These are phyloP conservation scores for Strigops habroptila DNA, from an alignment of 2,113 vertebrate species.

Conservation along the genomic window DNA sequence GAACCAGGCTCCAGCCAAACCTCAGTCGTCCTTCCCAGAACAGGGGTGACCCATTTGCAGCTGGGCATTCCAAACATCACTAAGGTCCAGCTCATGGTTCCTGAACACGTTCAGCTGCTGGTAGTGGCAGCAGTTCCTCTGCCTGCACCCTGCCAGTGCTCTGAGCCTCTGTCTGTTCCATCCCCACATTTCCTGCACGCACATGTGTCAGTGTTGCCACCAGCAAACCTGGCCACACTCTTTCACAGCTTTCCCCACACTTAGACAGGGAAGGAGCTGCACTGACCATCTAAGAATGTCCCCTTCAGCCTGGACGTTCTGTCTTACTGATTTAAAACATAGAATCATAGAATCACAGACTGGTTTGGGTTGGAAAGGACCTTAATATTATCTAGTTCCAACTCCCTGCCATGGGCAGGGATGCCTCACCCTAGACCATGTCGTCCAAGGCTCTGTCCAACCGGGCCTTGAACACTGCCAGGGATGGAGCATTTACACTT, in stretches of 20 bases:
- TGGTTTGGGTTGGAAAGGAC: neutral
- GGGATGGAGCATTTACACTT: neutral
- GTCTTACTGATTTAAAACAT: neutral
- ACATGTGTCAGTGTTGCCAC: neutral
- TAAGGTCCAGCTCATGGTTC: neutral
- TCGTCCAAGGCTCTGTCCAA: neutral
- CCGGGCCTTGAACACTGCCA: neutral
- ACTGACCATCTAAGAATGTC: neutral
- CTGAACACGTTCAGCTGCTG: neutral
- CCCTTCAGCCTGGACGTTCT: neutral
- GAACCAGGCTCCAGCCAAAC: neutral
- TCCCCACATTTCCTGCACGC: neutral
- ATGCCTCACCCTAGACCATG: neutral
- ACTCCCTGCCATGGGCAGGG: neutral
- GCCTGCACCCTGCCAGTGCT: neutral
- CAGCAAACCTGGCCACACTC: neutral
- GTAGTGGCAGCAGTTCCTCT: neutral
- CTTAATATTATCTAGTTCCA: neutral
- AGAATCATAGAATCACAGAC: neutral
- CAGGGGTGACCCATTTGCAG: neutral
- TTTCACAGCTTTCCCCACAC: neutral
- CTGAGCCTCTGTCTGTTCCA: neutral
- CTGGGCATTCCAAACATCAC: neutral
- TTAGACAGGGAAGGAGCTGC: neutral
- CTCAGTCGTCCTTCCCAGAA: neutral